phyloP scores from a whole-genome alignment of 2,888 invertebrate species.

The Melanargia galathea region DNA sequence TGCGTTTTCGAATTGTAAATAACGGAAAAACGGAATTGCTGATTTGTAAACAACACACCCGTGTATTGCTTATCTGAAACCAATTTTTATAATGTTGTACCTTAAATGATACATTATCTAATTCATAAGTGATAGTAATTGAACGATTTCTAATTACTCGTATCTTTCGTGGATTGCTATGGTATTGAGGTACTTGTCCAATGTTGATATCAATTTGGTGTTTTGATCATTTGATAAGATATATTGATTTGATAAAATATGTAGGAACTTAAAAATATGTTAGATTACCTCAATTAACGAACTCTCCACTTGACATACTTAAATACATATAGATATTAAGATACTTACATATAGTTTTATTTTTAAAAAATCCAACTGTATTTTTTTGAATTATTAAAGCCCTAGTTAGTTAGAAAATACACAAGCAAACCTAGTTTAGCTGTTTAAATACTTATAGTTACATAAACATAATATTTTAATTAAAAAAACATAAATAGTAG shows the following conservation, averaged over 20 bases:
- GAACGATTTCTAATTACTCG: constrained; percentile 30
- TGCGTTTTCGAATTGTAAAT: neutral
- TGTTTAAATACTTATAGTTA: no score
- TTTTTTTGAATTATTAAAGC: no score
- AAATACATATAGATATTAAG: no score
- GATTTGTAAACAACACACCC: constrained; percentile 6
- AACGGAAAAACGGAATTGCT: neutral
- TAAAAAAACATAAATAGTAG: no score
- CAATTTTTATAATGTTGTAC: constrained; percentile 12
- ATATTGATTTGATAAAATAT: constrained; percentile 18
- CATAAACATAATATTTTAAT: no score
- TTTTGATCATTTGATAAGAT: constrained; percentile 34
- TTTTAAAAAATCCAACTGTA: no score
- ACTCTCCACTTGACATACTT: neutral
- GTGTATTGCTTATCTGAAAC: constrained; percentile 15
- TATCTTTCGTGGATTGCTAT: constrained; percentile 23
- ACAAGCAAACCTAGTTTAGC: no score
- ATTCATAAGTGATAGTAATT: constrained; percentile 23
- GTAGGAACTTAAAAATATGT: constrained; percentile 1
- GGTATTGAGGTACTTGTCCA: constrained; percentile 25
- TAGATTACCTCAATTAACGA: neutral
- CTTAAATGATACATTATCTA: constrained; percentile 14
- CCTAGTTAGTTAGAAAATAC: no score
- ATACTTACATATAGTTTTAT: no score
- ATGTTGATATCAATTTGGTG: constrained; percentile 29